Evolutionary conservation across 2,888 invertebrate species (phyloP), one percentile per base, ranked within the genome.

Genomic region (Drosophila buzzatii): DNA sequence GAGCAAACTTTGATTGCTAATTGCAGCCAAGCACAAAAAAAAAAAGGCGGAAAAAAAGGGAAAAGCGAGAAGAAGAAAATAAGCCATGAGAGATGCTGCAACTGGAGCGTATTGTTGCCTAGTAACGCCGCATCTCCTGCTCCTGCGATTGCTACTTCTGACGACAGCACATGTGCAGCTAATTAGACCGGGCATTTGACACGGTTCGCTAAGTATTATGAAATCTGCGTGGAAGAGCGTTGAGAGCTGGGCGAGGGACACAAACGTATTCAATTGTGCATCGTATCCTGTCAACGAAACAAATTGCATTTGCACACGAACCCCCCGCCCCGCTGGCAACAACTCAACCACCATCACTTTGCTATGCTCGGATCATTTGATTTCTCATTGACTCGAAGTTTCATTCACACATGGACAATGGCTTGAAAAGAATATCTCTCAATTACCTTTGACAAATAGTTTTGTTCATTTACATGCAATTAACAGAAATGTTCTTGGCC

Each of bases 131-230:
- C 52, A 37, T 16, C 37, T 8, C 47, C 5, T 16, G n/a, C 53
- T 16, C 3, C 8, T 2, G 3, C 52, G 27, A 27, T 27, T 12
- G 35, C 12, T 1, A 7, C 16, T 12, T 9, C 23, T 53, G 23
- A 6, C n/a, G n/a, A 10, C 12, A 37, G 42, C 58, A 72, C 72
- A 69, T 72, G 58, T 64, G 68, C 58, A 41, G 31, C 61, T 72
- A 62, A 76, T 76, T 76, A 69, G 65, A 58, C 77, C 35, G 47
- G 55, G 44, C 47, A 62, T 61, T 64, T 64, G 39, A 55, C 45
- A 73, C 78, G 66, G 51, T 58, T 77, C 78, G 60, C 57, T 66
- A 66, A 64, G 67, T 70, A 77, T 58, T 64, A 49, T 49, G 53
- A 49, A 59, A 51, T 59, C 44, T 47, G 47, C 37, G 23, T 27